These are phyloP conservation scores for Montipora capricornis DNA, from an alignment of 64 coral and sea anemone genomes.

Conservation along the genomic window DNA sequence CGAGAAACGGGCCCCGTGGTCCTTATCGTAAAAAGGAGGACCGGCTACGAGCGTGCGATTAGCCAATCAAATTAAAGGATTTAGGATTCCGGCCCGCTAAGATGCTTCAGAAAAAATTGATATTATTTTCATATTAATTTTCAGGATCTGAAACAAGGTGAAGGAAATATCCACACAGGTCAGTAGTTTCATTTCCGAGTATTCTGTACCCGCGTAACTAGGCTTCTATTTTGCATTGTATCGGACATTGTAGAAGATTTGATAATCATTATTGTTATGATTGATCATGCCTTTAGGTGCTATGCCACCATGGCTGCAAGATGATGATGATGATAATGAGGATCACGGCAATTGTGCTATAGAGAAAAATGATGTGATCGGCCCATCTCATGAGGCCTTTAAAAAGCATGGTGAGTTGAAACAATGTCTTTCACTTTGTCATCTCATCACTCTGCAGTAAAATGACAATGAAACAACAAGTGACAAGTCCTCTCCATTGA, in stretches of 20 bases:
- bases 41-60: too few relatives aligned
- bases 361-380: slow-evolving; percentile 56
- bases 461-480: too few relatives aligned
- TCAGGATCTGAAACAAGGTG: slow-evolving; percentile 64
- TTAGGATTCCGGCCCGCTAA: too few relatives aligned
- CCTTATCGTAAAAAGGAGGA: too few relatives aligned
- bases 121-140: background rate
- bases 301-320: slow-evolving; percentile 92
- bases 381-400: slow-evolving; percentile 89
- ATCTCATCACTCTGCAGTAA: too few relatives aligned
- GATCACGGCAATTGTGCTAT: slow-evolving; percentile 37
- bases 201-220: background rate
- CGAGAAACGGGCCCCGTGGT: too few relatives aligned
- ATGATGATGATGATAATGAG: slow-evolving; percentile 76
- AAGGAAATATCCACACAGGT: slow-evolving; percentile 95
- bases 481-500: too few relatives aligned
- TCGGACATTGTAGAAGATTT: too few relatives aligned
- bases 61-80: too few relatives aligned
- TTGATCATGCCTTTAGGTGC: slow-evolving; percentile 59
- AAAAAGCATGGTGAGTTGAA: slow-evolving; percentile 84
- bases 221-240: background rate
- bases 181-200: background rate
- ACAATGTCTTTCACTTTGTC: background rate
- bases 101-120: too few relatives aligned
- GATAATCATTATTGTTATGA: too few relatives aligned